Percentiles rank a stretch among this genome's conserved stretches.
Evolutionary conservation across 2,888 invertebrate genomes (phyloP).

Genomic region (Aleiodes testaceus): DNA sequence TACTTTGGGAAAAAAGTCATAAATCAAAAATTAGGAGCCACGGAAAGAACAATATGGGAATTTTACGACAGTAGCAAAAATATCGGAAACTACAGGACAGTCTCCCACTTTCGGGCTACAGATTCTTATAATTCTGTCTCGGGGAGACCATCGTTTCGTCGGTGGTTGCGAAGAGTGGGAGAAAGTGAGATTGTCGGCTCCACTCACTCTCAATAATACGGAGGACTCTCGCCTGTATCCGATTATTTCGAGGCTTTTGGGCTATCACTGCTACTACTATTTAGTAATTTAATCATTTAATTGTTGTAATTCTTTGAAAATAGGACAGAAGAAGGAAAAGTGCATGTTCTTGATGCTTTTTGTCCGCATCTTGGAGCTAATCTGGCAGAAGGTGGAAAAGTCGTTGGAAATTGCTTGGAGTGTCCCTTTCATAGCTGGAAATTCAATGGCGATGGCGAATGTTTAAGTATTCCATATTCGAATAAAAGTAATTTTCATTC

Average conservation of each 20-base stretch:
- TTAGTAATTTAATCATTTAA: background rate
- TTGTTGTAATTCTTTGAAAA: background rate
- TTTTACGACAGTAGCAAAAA: too few relatives aligned
- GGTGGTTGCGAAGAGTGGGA: too few relatives aligned
- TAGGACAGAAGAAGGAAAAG: slow-evolving; percentile 75
- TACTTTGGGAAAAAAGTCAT: background rate
- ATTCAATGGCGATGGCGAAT: slow-evolving; percentile 85
- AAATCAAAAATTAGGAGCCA: background rate
- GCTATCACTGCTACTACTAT: too few relatives aligned
- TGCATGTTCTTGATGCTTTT: slow-evolving; percentile 86
- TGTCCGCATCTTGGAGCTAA: slow-evolving; percentile 95
- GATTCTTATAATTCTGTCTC: too few relatives aligned
- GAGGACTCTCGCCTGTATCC: too few relatives aligned
- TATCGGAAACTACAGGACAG: too few relatives aligned
- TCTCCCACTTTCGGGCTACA: too few relatives aligned
- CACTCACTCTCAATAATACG: too few relatives aligned
- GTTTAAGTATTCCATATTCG: slow-evolving; percentile 83
- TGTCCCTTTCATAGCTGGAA: slow-evolving; percentile 94
- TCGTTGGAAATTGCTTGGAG: slow-evolving; percentile 84
- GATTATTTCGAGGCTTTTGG: too few relatives aligned
- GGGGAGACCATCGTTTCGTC: too few relatives aligned
- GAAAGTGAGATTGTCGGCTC: too few relatives aligned
- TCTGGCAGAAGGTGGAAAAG: slow-evolving; percentile 85
- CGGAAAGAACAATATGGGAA: too few relatives aligned
- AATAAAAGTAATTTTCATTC: slow-evolving; percentile 72